These are phyloP conservation scores for Drosophila engyochracea DNA, from an alignment of 2,888 invertebrate genomes.

Conservation along the genomic window DNA sequence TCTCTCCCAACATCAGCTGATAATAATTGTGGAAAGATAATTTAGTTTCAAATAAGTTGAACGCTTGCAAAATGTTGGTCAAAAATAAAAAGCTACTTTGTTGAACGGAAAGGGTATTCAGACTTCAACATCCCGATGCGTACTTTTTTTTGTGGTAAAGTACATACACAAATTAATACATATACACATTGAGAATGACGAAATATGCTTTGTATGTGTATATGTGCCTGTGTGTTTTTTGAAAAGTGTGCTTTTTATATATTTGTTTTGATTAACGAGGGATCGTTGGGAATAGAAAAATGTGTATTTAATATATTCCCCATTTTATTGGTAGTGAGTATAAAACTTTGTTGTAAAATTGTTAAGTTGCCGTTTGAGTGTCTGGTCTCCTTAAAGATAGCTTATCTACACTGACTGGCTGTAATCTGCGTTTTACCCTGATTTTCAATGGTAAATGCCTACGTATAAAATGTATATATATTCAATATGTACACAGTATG, in stretches of 20 bases:
- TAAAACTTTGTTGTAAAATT: background rate
- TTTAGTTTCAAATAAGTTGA: background rate
- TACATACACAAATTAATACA: background rate
- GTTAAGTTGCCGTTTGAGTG: background rate
- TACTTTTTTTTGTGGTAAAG: background rate
- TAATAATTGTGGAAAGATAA: background rate
- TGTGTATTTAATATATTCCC: background rate
- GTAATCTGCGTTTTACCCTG: background rate
- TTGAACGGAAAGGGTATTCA: background rate
- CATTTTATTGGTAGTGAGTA: background rate
- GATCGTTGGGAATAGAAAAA: background rate
- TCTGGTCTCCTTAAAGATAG: background rate
- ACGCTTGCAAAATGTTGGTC: background rate
- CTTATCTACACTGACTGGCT: slow-evolving; percentile 6
- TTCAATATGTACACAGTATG: background rate
- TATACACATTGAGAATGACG: background rate
- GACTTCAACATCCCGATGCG: background rate
- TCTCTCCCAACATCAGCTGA: background rate
- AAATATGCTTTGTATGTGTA: background rate
- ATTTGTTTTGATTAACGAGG: background rate
- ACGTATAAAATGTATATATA: background rate
- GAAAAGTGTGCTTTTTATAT: background rate
- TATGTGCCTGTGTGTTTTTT: background rate
- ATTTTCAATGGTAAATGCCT: background rate
- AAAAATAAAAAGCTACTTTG: background rate